Percentiles rank a stretch among this genome's conserved stretches.
These are phyloP conservation scores for Todiramphus chloris DNA, from an alignment of 2,113 vertebrate genomes.

Conservation along the genomic window DNA sequence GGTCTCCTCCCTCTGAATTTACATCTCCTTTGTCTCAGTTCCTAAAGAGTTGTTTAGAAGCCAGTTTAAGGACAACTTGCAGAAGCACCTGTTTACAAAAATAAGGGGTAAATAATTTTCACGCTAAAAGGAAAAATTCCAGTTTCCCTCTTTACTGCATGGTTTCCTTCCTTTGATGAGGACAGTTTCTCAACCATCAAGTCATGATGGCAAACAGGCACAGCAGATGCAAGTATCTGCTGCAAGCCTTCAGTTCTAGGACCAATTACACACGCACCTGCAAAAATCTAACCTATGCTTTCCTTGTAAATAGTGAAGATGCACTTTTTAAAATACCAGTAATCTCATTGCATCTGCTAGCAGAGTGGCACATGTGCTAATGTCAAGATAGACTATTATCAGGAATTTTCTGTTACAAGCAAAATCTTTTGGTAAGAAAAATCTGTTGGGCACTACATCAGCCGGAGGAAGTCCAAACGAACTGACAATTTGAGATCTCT, in stretches of 20 bases:
- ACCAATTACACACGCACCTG: background rate
- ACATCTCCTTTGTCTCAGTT: background rate
- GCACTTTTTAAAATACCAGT: background rate
- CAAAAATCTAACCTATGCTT: background rate
- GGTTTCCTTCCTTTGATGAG: background rate
- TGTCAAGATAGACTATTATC: background rate
- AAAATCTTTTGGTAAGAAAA: background rate
- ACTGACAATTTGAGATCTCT: background rate
- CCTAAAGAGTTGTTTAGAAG: background rate
- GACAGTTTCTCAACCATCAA: background rate
- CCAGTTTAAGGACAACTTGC: background rate
- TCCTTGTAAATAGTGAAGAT: background rate
- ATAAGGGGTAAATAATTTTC: background rate
- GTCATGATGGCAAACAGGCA: background rate
- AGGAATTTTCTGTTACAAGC: background rate
- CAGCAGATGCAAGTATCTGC: background rate
- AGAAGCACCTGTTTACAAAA: constrained; percentile 6
- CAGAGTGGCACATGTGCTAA: background rate
- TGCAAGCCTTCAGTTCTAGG: background rate
- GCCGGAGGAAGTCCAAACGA: background rate
- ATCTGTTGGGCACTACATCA: background rate
- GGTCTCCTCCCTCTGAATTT: background rate
- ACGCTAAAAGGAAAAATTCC: background rate
- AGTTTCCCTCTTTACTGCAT: background rate
- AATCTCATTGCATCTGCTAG: background rate